phyloP scores from a whole-genome alignment of 2,797 vertebrate species.

The Peromyscus melanophrys region DNA sequence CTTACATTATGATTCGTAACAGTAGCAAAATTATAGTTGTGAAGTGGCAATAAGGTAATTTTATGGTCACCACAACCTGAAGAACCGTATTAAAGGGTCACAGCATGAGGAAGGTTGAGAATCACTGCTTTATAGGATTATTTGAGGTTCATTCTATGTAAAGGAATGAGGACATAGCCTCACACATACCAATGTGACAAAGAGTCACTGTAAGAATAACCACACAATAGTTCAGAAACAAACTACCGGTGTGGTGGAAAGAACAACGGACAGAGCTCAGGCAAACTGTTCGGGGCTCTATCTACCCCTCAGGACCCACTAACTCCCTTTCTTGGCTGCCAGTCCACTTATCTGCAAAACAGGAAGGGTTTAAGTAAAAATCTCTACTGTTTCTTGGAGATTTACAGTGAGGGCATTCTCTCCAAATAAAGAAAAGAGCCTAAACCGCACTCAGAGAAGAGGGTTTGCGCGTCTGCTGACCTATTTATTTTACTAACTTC shows the following conservation, averaged over 20 bases:
- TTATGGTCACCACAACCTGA: not conserved
- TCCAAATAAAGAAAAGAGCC: constrained; percentile 35
- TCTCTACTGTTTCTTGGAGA: not conserved
- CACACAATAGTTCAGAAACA: constrained; percentile 29
- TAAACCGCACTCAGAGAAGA: constrained; percentile 23
- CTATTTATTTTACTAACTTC: constrained; percentile 52
- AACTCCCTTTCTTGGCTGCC: not conserved
- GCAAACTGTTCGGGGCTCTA: not conserved
- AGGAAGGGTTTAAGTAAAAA: not conserved
- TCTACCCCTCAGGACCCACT: not conserved
- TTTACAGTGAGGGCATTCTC: constrained; percentile 23
- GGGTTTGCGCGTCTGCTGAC: not conserved
- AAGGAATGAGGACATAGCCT: not conserved
- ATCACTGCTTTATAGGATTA: not conserved
- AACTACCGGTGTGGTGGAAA: not conserved
- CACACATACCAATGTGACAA: not conserved
- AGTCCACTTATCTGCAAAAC: constrained; percentile 2
- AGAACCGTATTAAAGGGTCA: not conserved
- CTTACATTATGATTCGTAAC: not conserved
- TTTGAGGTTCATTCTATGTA: constrained; percentile 1
- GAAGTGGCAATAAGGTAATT: not conserved
- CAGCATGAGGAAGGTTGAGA: not conserved
- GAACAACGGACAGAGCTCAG: not conserved
- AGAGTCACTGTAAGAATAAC: constrained; percentile 16
- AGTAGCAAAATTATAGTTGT: no score